phyloP scores from a whole-genome alignment of 2,797 vertebrate species.

The Vireo griseus region DNA sequence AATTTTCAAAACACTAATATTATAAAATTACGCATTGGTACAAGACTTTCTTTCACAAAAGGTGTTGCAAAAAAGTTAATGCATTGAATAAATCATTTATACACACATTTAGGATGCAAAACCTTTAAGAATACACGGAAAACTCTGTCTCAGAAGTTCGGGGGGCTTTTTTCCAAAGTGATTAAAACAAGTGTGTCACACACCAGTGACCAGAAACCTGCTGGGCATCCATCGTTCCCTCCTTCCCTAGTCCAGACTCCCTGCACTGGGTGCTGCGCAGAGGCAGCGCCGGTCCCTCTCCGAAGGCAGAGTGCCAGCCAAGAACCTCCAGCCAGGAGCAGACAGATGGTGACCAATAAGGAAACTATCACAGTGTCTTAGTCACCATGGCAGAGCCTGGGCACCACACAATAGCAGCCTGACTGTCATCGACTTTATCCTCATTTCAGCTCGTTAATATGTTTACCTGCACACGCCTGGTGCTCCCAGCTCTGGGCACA shows the following conservation, averaged over 20 bases:
- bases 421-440: not conserved
- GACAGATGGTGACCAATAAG: conserved; percentile 52
- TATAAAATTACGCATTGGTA: not conserved
- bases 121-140: not conserved
- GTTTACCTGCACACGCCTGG: not conserved
- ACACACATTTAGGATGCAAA: not conserved
- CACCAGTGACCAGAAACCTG: not conserved
- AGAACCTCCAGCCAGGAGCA: not conserved
- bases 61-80: not conserved
- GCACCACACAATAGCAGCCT: not conserved
- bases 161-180: rapidly evolving
- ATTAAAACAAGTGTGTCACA: not conserved
- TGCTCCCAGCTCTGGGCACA: not conserved
- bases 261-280: rapidly evolving
- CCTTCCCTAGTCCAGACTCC: rapidly evolving
- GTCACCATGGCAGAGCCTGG: not conserved
- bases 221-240: not conserved
- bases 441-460: not conserved
- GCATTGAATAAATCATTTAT: not conserved
- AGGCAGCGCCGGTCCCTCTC: not conserved
- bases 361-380: not conserved
- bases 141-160: rapidly evolving
- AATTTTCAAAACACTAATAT: not conserved
- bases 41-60: not conserved
- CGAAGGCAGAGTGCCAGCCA: not conserved